Base-by-base conservation (phyloP, 2,113 vertebrate genomes). In the Hymenochirus boettgeri region DNA sequence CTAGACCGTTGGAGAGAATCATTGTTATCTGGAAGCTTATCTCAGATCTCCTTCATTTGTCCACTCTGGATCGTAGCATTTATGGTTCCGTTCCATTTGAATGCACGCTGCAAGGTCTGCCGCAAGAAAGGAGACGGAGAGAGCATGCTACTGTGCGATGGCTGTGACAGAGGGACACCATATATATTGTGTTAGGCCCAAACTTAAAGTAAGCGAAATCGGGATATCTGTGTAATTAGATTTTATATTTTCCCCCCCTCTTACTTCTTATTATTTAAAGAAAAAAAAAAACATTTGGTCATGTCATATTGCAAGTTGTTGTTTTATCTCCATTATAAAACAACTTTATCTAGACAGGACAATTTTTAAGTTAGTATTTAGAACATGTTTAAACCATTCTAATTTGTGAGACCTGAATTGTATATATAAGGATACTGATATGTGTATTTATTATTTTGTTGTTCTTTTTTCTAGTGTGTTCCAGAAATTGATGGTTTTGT, bases 401-500 rank as follows among this genome's bases (percentile, higher is more conserved):
- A n/a, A n/a, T n/a, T n/a, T n/a, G n/a, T n/a, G n/a, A n/a, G n/a
- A n/a, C n/a, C n/a, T n/a, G n/a, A n/a, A n/a, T n/a, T n/a, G n/a
- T n/a, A n/a, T n/a, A n/a, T n/a, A n/a, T n/a, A n/a, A n/a, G n/a
- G n/a, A n/a, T n/a, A n/a, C n/a, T n/a, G n/a, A n/a, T n/a, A n/a
- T 31, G 29, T 39, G 35, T 39, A 39, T 7, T 39, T 13, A 9
- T 39, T 39, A 39, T 39, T 9, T 39, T 39, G 4, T 31, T 31
- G n/a, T n/a, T n/a, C n/a, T 60, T 66, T n/a, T 76, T 73, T 18
- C 58, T 69, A 99, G 96, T 71, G 69, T 31, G 82, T 99, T 73
- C 96, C 96, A 46, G 88, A 86, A 46, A 95, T 91, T 37, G 91
- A 96, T 99, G 96, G 96, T 96, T 97, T 80, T 99, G 96, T 80